A percentile compares a stretch with the other conserved stretches of the same genome.
Evolutionary conservation across 53 echinoderm and acorn worm species (phyloP).

Genomic region (Pentamera pediparva): DNA sequence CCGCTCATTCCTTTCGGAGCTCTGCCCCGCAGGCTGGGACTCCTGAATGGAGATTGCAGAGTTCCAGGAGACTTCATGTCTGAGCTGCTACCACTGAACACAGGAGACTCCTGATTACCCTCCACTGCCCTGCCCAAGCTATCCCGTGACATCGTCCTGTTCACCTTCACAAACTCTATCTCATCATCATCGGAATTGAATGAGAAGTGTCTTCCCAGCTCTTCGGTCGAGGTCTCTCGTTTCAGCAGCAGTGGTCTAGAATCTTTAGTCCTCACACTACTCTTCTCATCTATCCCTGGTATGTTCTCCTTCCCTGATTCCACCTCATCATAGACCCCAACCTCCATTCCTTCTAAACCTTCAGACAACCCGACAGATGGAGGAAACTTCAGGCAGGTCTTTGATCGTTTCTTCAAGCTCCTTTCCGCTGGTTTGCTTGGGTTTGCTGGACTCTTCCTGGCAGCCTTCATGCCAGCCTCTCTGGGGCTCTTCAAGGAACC

Average conservation of each 20-base stretch:
- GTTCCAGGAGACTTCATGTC: background rate
- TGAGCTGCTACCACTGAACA: background rate
- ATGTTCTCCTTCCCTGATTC: too few species aligned
- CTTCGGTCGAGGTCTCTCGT: background rate
- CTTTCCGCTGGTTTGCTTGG: background rate
- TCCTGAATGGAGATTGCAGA: background rate
- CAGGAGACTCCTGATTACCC: background rate
- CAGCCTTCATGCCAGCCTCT: too few species aligned
- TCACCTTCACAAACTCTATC: constrained; percentile 10
- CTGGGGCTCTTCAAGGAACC: too few species aligned
- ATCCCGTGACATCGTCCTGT: background rate
- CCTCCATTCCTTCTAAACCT: too few species aligned
- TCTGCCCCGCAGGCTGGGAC: background rate
- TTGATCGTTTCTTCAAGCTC: background rate
- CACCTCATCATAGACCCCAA: too few species aligned
- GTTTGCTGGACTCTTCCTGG: too few species aligned
- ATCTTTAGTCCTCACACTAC: too few species aligned
- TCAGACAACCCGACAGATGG: too few species aligned
- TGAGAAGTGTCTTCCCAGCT: constrained; percentile 6
- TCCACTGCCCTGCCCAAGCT: background rate
- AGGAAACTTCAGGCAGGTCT: background rate
- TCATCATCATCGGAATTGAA: constrained; percentile 21
- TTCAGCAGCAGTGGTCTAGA: too few species aligned
- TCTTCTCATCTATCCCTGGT: too few species aligned
- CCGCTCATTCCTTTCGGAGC: background rate